phyloP scores from a whole-genome alignment of 1,140 invertebrate species.

The Platorchestia sp. region DNA sequence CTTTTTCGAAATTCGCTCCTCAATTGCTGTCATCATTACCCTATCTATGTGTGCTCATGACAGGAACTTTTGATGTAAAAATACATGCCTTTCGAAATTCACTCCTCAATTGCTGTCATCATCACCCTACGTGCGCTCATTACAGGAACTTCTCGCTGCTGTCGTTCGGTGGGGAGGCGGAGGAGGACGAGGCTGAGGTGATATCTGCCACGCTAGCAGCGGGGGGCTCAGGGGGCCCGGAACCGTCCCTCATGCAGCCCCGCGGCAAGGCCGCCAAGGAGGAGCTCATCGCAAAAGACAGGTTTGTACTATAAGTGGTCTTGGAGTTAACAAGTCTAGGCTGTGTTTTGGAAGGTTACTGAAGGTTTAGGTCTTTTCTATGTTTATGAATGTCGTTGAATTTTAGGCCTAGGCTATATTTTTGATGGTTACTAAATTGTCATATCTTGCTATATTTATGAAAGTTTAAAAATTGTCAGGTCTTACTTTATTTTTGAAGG shows the following conservation, averaged over 20 bases:
- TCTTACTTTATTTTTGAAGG: too few relatives aligned
- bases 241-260: background rate
- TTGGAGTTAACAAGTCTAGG: background rate
- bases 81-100: background rate
- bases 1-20: too few relatives aligned
- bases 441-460: too few relatives aligned
- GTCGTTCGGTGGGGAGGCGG: slow-evolving; percentile 97
- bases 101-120: too few relatives aligned
- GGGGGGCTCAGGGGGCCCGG: slow-evolving; percentile 1
- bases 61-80: too few relatives aligned
- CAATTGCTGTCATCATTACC: too few relatives aligned
- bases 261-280: background rate
- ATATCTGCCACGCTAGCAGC: slow-evolving; percentile 77
- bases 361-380: background rate
- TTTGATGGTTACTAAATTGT: too few relatives aligned
- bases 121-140: background rate
- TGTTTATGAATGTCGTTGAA: too few relatives aligned
- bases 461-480: too few relatives aligned
- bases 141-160: slow-evolving; percentile 93
- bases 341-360: too few relatives aligned
- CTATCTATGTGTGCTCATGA: too few relatives aligned
- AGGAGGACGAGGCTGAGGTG: slow-evolving; percentile 94
- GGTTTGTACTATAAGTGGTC: background rate
- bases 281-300: background rate
- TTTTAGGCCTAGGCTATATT: too few relatives aligned